phyloP scores from a whole-genome alignment of 2,888 invertebrate genomes.

The Eilema sororculum region DNA sequence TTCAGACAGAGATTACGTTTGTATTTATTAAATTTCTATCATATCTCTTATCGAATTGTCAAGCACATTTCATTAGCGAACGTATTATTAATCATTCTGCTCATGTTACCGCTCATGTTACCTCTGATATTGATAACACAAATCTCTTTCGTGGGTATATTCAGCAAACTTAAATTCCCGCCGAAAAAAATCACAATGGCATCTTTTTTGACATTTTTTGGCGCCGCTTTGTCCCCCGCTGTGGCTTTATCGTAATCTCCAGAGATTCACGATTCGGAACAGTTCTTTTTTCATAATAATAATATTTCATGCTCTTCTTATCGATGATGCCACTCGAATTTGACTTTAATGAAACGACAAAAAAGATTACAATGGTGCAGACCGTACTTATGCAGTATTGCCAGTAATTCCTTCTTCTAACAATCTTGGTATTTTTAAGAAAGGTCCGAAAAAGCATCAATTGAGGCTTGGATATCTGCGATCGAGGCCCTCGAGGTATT shows the following conservation, averaged over 20 bases:
- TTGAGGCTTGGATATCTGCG: too few relatives aligned
- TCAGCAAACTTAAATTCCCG: constrained; percentile 57
- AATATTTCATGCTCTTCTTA: constrained; percentile 56
- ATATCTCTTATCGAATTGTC: constrained; percentile 23
- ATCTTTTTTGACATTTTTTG: constrained; percentile 72
- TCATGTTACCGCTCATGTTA: constrained; percentile 38
- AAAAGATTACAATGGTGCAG: constrained; percentile 46
- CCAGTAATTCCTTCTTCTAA: neutral
- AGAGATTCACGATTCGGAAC: constrained; percentile 59
- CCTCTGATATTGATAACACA: constrained; percentile 54
- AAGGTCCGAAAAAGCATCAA: too few relatives aligned
- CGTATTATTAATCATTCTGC: constrained; percentile 44
- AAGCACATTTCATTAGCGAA: constrained; percentile 38
- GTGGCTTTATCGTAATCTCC: constrained; percentile 67
- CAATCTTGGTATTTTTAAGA: neutral
- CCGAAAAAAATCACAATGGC: constrained; percentile 45
- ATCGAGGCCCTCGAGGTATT: too few relatives aligned
- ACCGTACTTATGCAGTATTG: constrained; percentile 2
- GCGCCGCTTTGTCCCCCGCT: constrained; percentile 65
- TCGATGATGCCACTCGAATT: constrained; percentile 49
- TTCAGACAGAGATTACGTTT: too few relatives aligned
- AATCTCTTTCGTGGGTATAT: constrained; percentile 55
- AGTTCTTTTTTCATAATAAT: constrained; percentile 60
- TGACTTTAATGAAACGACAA: constrained; percentile 45
- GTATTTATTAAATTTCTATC: neutral